Evolutionary conservation across 2,888 invertebrate genomes (phyloP), one percentile per base, ranked within the genome.

Genomic region (Mythimna impura): DNA sequence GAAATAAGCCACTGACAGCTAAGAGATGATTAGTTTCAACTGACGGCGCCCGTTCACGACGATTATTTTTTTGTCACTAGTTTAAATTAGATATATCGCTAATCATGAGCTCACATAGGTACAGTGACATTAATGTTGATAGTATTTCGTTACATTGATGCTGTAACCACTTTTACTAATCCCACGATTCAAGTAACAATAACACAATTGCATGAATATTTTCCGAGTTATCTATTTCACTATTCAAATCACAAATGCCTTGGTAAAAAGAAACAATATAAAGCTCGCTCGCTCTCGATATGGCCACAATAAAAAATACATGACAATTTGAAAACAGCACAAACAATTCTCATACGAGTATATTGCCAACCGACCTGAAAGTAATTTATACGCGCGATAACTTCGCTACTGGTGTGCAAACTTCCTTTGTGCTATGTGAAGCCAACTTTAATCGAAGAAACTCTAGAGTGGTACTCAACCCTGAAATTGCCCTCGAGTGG

Each of bases 381-480:
- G 12, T 36, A 5, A 17, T 47, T 12, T 25, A 54, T 22, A 25
- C 5, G 20, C 20, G 57, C 17, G 8, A 36, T 34, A n/a, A 30
- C 12, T 30, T 70, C 34, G 20, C 14, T 34, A 22, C 12, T 36
- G 25, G 3, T 40, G n/a, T 22, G 36, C 17, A 52, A 69, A 71
- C n/a, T 63, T 25, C 60, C 25, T 25, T 34, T 40, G 6, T 20
- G 50, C 55, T 69, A 66, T 60, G 22, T 36, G 57, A 54, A 30
- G 17, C 36, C 20, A 67, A 68, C 66, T 73, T 71, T 73, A 76
- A 80, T 80, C 73, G 65, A 58, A 79, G n/a, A 50, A 68, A 61
- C 65, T 55, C 66, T n/a, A 62, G 17, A 66, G n/a, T 25, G 52
- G 43, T 52, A 62, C 58, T 72, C 25, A 43, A 68, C 43, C 7